phyloP scores from a whole-genome alignment of 2,888 invertebrate genomes.

The Microchrysa polita region DNA sequence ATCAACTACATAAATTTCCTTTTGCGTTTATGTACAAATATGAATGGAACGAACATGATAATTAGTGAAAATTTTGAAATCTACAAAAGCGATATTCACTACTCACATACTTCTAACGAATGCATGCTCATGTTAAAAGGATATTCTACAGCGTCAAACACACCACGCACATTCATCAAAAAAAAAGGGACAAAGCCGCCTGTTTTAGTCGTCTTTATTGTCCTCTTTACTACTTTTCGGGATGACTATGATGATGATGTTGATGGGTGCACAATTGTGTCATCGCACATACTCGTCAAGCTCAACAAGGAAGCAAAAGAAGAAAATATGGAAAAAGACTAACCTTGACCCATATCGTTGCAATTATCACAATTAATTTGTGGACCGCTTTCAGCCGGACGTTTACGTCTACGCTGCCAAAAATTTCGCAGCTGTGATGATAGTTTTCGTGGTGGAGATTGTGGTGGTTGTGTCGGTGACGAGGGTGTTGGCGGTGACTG shows the following conservation, averaged over 20 bases:
- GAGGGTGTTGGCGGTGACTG: too few species aligned
- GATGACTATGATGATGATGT: too few species aligned
- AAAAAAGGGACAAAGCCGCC: too few species aligned
- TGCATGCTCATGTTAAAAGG: slow-evolving; percentile 20
- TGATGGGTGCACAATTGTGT: too few species aligned
- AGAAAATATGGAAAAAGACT: slow-evolving; percentile 36
- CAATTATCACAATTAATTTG: slow-evolving; percentile 26
- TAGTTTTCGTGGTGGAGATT: background rate
- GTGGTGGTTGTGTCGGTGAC: background rate
- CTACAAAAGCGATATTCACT: slow-evolving; percentile 35
- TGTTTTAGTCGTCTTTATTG: too few species aligned
- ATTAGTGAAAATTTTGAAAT: slow-evolving; percentile 15
- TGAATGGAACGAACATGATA: slow-evolving; percentile 2
- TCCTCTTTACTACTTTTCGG: too few species aligned
- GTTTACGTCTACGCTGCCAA: slow-evolving; percentile 35
- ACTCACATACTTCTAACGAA: background rate
- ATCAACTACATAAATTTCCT: background rate
- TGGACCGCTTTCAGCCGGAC: slow-evolving; percentile 10
- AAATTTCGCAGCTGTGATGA: background rate
- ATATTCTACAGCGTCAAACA: background rate
- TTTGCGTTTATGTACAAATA: background rate
- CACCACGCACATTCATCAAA: background rate
- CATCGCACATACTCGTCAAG: background rate
- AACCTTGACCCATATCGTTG: slow-evolving; percentile 47
- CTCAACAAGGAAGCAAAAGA: slow-evolving; percentile 1